A percentile compares a stretch with the other conserved stretches of the same genome.
These are phyloP conservation scores for Nerophis lumbriciformis DNA, from an alignment of 2,113 vertebrate species.

Conservation along the genomic window DNA sequence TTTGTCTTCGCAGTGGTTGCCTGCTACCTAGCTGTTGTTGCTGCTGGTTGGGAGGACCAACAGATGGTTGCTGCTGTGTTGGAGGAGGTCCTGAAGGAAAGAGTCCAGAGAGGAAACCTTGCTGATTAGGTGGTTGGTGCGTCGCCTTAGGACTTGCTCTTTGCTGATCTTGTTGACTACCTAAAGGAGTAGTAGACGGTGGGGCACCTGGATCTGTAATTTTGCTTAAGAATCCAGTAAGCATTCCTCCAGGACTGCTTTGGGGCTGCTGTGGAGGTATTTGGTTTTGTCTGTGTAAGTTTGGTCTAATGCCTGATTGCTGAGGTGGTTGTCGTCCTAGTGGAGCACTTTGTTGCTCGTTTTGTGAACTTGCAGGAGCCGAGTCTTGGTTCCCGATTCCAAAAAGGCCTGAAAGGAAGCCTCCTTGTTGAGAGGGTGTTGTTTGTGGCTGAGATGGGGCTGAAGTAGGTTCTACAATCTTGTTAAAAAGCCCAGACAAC, in stretches of 20 bases:
- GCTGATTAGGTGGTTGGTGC: conserved; percentile 56
- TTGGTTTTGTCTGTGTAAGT: conserved; percentile 55
- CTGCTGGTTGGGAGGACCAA: conserved; percentile 41
- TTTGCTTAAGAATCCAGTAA: conserved; percentile 67
- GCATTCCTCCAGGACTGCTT: conserved; percentile 50
- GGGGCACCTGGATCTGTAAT: conserved; percentile 51
- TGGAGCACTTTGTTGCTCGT: conserved; percentile 22
- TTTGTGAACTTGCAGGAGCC: conserved; percentile 34
- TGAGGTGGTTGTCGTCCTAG: conserved; percentile 30
- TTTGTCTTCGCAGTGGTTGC: conserved; percentile 66
- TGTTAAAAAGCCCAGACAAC: conserved; percentile 66
- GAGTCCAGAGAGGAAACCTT: conserved; percentile 64
- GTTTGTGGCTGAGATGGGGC: conserved; percentile 36
- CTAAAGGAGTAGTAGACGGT: conserved; percentile 15
- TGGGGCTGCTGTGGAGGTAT: conserved; percentile 46
- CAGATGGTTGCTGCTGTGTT: conserved; percentile 30
- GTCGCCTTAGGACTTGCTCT: conserved; percentile 27
- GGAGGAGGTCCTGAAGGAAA: conserved; percentile 52
- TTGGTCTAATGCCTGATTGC: conserved; percentile 44
- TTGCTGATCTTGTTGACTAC: conserved; percentile 44
- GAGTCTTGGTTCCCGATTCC: conserved; percentile 67
- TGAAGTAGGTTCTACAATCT: conserved; percentile 52
- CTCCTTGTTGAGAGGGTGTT: conserved; percentile 51
- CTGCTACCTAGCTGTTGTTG: conserved; percentile 58
- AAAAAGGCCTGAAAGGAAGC: conserved; percentile 72